A percentile compares a stretch with the other conserved stretches of the same genome.
Conservation (phyloP, 2,888 invertebrate genomes). For the Sarcophaga carnaria region DNA sequence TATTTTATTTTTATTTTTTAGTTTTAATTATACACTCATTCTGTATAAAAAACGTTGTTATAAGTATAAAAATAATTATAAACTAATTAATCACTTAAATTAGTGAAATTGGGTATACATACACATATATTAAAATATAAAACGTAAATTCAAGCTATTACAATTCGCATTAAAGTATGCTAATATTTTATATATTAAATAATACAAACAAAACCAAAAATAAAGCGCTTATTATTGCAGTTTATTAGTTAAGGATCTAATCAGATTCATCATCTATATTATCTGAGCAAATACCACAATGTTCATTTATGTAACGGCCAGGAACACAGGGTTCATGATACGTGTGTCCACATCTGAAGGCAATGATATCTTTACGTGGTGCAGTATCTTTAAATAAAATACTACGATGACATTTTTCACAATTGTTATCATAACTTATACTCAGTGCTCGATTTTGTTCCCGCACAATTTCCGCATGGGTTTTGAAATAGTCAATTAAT, state of each 20-base stretch:
- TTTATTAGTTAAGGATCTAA: background rate
- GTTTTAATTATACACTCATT: slow-evolving; percentile 17
- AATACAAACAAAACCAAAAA: slow-evolving; percentile 18
- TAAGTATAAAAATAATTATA: slow-evolving; percentile 7
- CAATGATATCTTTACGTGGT: slow-evolving; percentile 87
- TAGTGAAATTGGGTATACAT: background rate
- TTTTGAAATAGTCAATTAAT: slow-evolving; percentile 93
- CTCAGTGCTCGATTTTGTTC: slow-evolving; percentile 90
- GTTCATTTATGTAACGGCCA: slow-evolving; percentile 70
- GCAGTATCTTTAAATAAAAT: slow-evolving; percentile 88
- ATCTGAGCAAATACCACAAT: slow-evolving; percentile 73
- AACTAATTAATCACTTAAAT: no score
- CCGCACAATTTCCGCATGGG: slow-evolving; percentile 90
- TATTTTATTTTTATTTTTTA: background rate
- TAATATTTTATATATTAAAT: background rate
- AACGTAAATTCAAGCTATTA: slow-evolving; percentile 22
- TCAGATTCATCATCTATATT: slow-evolving; percentile 52
- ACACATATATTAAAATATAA: background rate
- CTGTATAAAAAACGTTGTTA: slow-evolving; percentile 48
- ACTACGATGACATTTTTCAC: slow-evolving; percentile 90
- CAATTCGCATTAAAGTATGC: background rate
- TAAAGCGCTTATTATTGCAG: background rate
- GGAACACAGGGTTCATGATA: slow-evolving; percentile 94
- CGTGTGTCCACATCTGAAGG: slow-evolving; percentile 94
- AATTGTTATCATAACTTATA: slow-evolving; percentile 87